These are phyloP conservation scores for Matsumyia berberina DNA, from an alignment of 2,888 invertebrate species.

Conservation along the genomic window DNA sequence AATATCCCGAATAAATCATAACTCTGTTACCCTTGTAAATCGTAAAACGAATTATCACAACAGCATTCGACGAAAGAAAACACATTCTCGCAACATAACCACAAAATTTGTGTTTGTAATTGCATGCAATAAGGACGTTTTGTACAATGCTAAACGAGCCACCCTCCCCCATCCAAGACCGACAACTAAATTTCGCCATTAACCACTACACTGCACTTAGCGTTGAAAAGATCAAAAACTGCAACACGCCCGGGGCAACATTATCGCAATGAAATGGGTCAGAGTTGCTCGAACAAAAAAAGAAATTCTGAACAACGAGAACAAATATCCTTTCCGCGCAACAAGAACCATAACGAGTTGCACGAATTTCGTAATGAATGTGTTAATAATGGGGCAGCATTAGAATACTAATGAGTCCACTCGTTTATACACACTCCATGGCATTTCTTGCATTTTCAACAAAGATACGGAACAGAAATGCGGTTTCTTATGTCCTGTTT, in stretches of 20 bases:
- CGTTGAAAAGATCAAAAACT: constrained; percentile 56
- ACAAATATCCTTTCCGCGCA: constrained; percentile 43
- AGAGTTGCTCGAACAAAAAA: constrained; percentile 20
- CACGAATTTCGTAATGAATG: constrained; percentile 73
- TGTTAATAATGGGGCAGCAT: constrained; percentile 69
- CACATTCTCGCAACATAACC: constrained; percentile 22
- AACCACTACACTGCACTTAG: constrained; percentile 58
- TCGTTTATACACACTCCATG: constrained; percentile 50
- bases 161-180: constrained; percentile 26
- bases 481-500: constrained; percentile 50
- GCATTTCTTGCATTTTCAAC: constrained; percentile 17
- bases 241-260: constrained; percentile 43
- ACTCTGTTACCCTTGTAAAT: constrained; percentile 16
- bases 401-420: constrained; percentile 74
- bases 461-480: constrained; percentile 40
- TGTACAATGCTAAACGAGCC: constrained; percentile 1
- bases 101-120: constrained; percentile 22
- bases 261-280: constrained; percentile 65
- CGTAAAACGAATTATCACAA: constrained; percentile 30
- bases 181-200: constrained; percentile 65
- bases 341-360: constrained; percentile 71
- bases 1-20: constrained; percentile 55
- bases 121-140: constrained; percentile 46
- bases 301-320: constrained; percentile 4
- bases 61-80: constrained; percentile 22